Evolutionary conservation across 2,113 vertebrate genomes (phyloP), one percentile per base, ranked within the genome.

Genomic region (Cinclus cinclus): DNA sequence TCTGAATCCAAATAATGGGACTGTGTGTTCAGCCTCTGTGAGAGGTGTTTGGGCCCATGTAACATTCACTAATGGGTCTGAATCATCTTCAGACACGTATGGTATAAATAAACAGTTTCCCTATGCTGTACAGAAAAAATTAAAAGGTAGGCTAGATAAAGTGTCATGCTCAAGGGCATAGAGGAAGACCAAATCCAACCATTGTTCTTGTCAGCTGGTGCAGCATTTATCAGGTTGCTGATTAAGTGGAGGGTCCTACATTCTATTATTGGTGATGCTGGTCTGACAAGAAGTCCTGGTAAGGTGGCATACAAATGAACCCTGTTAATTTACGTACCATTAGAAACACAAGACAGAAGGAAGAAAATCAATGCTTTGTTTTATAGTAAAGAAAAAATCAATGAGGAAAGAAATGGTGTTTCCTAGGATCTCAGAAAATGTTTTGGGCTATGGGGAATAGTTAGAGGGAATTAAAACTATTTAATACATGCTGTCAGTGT

Each of bases 311-410:
- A 97, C 86, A 96, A 95, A 94, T 87, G 94, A 95, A 89, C 49
- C 78, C 37, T 42, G 75, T 87, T 95, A 92, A 95, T 95, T 94
- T 91, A 91, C 60, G 67, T 89, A 85, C 81, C 87, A 83, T 95
- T 94, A 91, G 89, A 92, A 94, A 94, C 83, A 77, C 52, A 84
- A 92, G 94, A 96, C 81, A 87, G 77, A 92, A 82, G 81, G 91
- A 56, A 92, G 49, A 94, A 97, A 96, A 96, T 95, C 96, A 94
- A 96, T 97, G 81, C 64, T 90, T 82, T 92, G 89, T 92, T 96
- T 94, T 91, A 92, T 95, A 91, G 91, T 92, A 92, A 95, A 92
- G 83, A 94, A 94, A 94, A 96, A 96, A 96, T 97, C 96, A 80
- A 97, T 96, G 68, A 71, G 53, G 77, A 91, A 94, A 93, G 77